Conservation (phyloP, 2,113 vertebrate species). For the Boulengeromyrus knoepffleri region DNA sequence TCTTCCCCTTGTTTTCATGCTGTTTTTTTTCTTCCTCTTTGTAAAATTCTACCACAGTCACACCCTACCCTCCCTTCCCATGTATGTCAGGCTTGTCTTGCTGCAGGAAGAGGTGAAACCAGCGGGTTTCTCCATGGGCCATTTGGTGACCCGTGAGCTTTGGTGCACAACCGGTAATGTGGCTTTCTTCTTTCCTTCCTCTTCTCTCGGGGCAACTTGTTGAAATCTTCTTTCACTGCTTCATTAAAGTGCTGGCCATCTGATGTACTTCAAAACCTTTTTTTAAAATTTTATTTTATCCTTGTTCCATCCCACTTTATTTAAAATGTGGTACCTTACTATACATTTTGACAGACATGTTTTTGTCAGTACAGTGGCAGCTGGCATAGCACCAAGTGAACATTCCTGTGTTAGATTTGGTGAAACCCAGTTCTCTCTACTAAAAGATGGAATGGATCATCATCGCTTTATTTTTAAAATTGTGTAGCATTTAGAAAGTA, state of each 20-base stretch:
- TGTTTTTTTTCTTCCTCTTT: slow-evolving; percentile 46
- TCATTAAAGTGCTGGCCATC: not conserved
- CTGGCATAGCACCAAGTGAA: not conserved
- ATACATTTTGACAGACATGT: not conserved
- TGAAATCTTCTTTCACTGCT: not conserved
- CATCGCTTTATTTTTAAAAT: not conserved
- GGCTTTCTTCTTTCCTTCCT: slow-evolving; percentile 37
- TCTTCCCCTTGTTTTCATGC: slow-evolving; percentile 51
- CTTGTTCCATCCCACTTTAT: not conserved
- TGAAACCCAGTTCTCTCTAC: not conserved
- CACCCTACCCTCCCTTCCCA: slow-evolving; percentile 40
- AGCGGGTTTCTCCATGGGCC: slow-evolving; percentile 59
- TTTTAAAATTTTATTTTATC: not conserved
- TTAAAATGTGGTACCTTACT: not conserved
- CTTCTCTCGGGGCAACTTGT: not conserved
- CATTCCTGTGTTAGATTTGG: not conserved
- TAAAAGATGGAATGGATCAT: not conserved
- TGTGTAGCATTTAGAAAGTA: not conserved
- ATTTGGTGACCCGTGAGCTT: slow-evolving; percentile 52
- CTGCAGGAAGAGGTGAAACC: slow-evolving; percentile 60
- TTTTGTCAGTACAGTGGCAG: not conserved
- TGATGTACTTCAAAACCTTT: not conserved
- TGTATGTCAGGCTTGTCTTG: slow-evolving; percentile 75
- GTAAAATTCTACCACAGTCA: slow-evolving; percentile 40
- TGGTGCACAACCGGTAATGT: slow-evolving; percentile 69